Percentiles rank a stretch among this genome's conserved stretches.
Conservation (phyloP, 1,140 invertebrate species). For the Drosophila takahashii region DNA sequence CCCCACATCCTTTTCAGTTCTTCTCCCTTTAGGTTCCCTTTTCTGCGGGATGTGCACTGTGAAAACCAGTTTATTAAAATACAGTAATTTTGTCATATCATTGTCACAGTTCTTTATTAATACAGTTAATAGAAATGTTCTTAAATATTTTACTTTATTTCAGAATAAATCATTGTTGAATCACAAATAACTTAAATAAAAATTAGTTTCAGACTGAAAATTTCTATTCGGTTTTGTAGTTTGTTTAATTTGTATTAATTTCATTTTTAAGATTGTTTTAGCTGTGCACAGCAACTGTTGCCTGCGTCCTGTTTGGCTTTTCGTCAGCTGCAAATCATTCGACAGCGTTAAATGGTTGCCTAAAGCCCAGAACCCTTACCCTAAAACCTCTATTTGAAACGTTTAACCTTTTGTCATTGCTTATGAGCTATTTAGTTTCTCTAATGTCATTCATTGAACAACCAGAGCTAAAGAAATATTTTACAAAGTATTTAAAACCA, state of each 20-base stretch:
- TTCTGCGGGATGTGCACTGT: constrained; percentile 8
- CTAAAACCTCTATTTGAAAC: constrained; percentile 8
- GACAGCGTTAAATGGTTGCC: constrained; percentile 61
- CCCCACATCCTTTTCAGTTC: background rate
- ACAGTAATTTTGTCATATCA: too few species aligned
- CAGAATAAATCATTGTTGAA: too few species aligned
- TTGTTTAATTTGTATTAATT: too few species aligned
- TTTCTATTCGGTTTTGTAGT: too few species aligned
- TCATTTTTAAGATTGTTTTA: too few species aligned
- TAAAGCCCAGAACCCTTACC: constrained; percentile 17
- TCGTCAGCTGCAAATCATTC: constrained; percentile 75
- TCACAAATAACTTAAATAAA: too few species aligned
- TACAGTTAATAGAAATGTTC: too few species aligned
- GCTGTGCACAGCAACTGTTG: constrained; percentile 28
- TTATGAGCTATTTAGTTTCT: constrained; percentile 27
- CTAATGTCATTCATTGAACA: background rate
- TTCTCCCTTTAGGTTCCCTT: too few species aligned
- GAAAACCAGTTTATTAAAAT: background rate
- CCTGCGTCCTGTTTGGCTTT: constrained; percentile 50
- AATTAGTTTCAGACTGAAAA: too few species aligned
- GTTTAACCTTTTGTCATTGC: constrained; percentile 15
- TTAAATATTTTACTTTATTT: too few species aligned
- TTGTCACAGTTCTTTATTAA: background rate
- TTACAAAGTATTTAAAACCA: too few species aligned
- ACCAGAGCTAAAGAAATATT: too few species aligned